Evolutionary conservation across 2,888 invertebrate species (phyloP).

Genomic region (Trissolcus brochymenae): DNA sequence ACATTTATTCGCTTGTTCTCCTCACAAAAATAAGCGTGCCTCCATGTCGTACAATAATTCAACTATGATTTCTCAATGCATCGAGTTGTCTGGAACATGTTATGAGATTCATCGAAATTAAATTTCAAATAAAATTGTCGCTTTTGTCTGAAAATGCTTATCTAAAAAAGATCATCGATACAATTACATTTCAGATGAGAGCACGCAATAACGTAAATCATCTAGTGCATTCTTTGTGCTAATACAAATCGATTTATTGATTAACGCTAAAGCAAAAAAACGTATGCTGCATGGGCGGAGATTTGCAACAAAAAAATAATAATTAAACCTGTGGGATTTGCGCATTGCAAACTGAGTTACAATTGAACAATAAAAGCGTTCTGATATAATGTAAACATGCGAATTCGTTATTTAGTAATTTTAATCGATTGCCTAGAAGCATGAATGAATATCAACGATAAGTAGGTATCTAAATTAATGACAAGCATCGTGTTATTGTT

Average conservation of each 20-base stretch:
- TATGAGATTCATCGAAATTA: slow-evolving; percentile 28
- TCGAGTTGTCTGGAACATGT: slow-evolving; percentile 45
- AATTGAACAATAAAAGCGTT: slow-evolving; percentile 14
- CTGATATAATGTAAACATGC: neutral
- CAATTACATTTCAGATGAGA: slow-evolving; percentile 25
- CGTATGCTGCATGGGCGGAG: slow-evolving; percentile 4
- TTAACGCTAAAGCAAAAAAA: slow-evolving; percentile 35
- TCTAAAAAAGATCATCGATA: slow-evolving; percentile 6
- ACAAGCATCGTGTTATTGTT: slow-evolving; percentile 37
- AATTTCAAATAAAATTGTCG: slow-evolving; percentile 17
- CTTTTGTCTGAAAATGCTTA: neutral
- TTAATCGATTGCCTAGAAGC: slow-evolving; percentile 9
- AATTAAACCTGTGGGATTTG: no score
- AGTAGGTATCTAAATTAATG: slow-evolving; percentile 28
- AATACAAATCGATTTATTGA: slow-evolving; percentile 45
- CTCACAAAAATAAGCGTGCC: neutral
- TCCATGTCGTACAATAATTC: slow-evolving; percentile 9
- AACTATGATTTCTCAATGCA: slow-evolving; percentile 33
- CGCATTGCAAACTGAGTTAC: neutral
- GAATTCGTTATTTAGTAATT: neutral
- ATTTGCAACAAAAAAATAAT: slow-evolving; percentile 4
- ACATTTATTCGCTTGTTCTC: no score
- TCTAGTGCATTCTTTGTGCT: slow-evolving; percentile 33
- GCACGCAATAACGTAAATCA: slow-evolving; percentile 21
- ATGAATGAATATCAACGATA: slow-evolving; percentile 13